phyloP scores from a whole-genome alignment of 2,113 vertebrate species.

The Rynchops niger region DNA sequence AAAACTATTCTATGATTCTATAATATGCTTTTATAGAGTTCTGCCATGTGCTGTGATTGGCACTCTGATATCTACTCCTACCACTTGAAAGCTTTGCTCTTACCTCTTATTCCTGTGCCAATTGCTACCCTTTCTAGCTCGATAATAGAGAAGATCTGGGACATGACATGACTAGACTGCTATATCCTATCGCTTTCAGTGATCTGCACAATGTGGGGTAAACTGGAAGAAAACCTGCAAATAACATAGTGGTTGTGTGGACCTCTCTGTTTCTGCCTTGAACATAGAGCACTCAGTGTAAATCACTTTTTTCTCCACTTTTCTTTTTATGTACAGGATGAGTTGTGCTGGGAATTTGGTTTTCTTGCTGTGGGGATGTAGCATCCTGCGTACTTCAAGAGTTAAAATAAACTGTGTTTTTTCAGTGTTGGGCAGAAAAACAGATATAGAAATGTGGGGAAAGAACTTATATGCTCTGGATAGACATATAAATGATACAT shows the following conservation, averaged over 20 bases:
- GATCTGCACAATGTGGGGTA: background rate
- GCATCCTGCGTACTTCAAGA: background rate
- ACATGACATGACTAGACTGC: background rate
- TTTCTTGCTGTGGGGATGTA: conserved; percentile 52
- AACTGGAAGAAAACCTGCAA: background rate
- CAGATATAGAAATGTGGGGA: conserved; percentile 31
- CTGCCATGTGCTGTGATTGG: background rate
- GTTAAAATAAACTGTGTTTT: conserved; percentile 32
- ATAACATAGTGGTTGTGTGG: background rate
- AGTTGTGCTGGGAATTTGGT: background rate
- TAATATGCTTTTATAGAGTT: background rate
- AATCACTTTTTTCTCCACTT: background rate
- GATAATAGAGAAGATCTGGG: background rate
- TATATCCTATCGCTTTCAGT: background rate
- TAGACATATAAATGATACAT: background rate
- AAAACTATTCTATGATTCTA: background rate
- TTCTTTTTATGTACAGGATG: background rate
- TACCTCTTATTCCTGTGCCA: background rate
- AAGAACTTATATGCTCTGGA: background rate
- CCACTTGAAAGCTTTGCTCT: background rate
- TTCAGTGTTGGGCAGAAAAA: conserved; percentile 44
- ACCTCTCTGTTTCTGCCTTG: background rate
- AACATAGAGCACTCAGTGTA: background rate
- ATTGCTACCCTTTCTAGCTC: background rate
- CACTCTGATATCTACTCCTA: background rate